Evolutionary conservation across 1,140 invertebrate species (phyloP).

Genomic region (Glomeris maerens): DNA sequence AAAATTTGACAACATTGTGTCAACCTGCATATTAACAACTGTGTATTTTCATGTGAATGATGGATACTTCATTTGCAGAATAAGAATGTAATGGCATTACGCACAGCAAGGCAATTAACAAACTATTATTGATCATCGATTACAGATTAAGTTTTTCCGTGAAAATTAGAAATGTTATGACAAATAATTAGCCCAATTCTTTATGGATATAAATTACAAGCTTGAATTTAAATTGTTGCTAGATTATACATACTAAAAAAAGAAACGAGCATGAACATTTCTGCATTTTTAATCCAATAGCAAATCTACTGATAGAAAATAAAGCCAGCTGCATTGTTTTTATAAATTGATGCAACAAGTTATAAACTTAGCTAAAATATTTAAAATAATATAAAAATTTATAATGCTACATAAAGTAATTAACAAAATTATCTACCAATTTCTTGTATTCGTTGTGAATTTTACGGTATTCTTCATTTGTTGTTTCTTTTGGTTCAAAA

Average conservation of each 20-base stretch:
- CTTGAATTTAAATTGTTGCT: too few relatives aligned
- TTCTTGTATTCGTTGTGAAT: constrained; percentile 72
- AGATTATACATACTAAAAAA: background rate
- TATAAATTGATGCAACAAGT: background rate
- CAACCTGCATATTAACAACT: constrained; percentile 37
- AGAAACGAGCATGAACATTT: background rate
- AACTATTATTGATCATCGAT: too few relatives aligned
- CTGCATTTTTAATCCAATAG: background rate
- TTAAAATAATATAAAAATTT: background rate
- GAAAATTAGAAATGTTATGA: background rate
- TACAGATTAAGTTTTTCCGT: background rate
- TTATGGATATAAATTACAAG: background rate
- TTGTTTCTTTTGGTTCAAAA: constrained; percentile 54
- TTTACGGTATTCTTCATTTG: constrained; percentile 48
- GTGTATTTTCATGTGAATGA: background rate
- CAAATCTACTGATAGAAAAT: background rate
- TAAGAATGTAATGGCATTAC: background rate
- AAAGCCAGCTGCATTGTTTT: background rate
- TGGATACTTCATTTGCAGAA: background rate
- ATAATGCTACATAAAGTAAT: constrained; percentile 3
- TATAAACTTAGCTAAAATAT: background rate
- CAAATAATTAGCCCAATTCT: background rate
- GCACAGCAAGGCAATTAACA: background rate
- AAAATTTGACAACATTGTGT: constrained; percentile 69
- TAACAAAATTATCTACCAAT: constrained; percentile 43